These are phyloP conservation scores for Ypsolopha scabrella DNA, from an alignment of 2,888 invertebrate genomes.

Conservation along the genomic window DNA sequence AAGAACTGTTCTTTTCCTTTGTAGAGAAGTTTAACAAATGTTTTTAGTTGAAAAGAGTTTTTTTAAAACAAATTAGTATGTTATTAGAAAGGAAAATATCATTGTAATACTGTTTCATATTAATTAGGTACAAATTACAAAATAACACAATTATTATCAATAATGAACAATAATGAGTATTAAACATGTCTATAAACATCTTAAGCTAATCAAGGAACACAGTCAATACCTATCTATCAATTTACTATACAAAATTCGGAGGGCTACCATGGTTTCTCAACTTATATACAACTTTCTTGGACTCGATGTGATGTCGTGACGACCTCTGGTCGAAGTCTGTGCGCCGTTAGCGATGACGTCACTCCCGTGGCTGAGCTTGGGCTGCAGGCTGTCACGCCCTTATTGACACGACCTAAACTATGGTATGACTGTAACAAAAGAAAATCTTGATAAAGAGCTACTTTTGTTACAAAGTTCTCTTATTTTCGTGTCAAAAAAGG, in stretches of 20 bases:
- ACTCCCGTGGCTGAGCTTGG: constrained; percentile 66
- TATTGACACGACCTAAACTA: constrained; percentile 78
- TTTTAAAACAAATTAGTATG: too few species aligned
- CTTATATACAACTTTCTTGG: constrained; percentile 93
- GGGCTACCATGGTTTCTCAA: constrained; percentile 1
- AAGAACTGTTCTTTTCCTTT: too few species aligned
- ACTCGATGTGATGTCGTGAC: constrained; percentile 89
- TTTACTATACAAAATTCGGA: constrained; percentile 6
- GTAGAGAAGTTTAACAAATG: too few species aligned
- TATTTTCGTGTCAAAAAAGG: too few species aligned
- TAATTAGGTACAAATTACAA: too few species aligned
- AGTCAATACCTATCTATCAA: constrained; percentile 20
- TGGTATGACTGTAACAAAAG: constrained; percentile 78
- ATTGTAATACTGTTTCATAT: too few species aligned
- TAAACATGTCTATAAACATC: not conserved
- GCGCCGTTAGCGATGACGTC: constrained; percentile 83
- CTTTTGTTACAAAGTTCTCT: too few species aligned
- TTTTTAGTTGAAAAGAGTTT: too few species aligned
- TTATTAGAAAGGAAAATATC: too few species aligned
- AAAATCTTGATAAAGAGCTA: not conserved
- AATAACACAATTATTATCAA: too few species aligned
- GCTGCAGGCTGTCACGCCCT: constrained; percentile 73
- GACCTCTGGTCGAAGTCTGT: constrained; percentile 85
- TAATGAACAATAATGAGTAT: too few species aligned
- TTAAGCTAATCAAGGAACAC: constrained; percentile 34